Percentiles rank a stretch among this genome's conserved stretches.
Conservation (phyloP, 2,113 vertebrate genomes). For the Columba livia region DNA sequence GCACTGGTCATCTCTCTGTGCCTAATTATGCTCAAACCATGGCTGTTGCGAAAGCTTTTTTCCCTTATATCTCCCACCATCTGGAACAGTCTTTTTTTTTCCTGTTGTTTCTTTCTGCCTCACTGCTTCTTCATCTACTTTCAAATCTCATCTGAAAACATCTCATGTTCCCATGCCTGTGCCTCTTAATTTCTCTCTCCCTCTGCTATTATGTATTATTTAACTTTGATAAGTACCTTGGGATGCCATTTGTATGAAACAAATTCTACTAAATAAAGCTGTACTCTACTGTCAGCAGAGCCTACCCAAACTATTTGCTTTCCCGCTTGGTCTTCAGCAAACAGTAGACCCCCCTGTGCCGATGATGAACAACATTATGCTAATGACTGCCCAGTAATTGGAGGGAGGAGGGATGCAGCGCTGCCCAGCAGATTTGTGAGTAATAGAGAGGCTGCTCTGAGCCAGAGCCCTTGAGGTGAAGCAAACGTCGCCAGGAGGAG, state of each 20-base stretch:
- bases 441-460: background rate
- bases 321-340: background rate
- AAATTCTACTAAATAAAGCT: constrained; percentile 35
- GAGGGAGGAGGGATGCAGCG: background rate
- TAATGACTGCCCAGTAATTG: background rate
- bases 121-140: background rate
- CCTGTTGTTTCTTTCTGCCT: constrained; percentile 40
- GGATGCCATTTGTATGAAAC: constrained; percentile 11
- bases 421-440: background rate
- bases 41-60: background rate
- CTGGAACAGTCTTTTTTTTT: constrained; percentile 14
- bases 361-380: background rate
- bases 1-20: background rate
- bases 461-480: background rate
- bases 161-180: background rate
- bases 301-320: constrained; percentile 25
- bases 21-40: background rate
- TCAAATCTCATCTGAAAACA: constrained; percentile 53
- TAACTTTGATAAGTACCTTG: constrained; percentile 46
- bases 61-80: background rate
- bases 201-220: constrained; percentile 52
- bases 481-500: background rate
- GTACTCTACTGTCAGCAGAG: background rate
- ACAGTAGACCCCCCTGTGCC: background rate
- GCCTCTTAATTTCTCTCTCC: constrained; percentile 37